Evolutionary conservation across 2,113 vertebrate species (phyloP).

Genomic region (Vanacampus margaritifer): DNA sequence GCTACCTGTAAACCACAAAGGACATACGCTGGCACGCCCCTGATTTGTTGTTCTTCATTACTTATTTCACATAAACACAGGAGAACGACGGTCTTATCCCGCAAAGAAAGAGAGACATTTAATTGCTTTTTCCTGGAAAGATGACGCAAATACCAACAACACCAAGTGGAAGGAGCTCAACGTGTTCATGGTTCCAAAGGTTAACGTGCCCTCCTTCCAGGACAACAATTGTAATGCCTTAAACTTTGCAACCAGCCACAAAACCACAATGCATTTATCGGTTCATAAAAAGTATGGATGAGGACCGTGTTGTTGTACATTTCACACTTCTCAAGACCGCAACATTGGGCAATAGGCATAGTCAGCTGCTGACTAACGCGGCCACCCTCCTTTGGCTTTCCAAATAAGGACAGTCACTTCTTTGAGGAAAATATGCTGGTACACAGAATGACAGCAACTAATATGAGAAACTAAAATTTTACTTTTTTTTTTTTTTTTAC

Average conservation of each 20-base stretch:
- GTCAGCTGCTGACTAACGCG: not conserved
- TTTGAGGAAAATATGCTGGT: not conserved
- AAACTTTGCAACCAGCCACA: not conserved
- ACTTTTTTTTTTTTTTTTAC: too few relatives aligned
- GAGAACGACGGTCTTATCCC: not conserved
- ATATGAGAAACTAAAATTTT: too few relatives aligned
- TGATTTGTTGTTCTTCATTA: not conserved
- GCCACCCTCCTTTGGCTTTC: not conserved
- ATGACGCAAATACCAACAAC: not conserved
- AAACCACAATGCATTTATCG: not conserved
- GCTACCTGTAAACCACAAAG: slow-evolving; percentile 7
- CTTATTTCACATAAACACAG: not conserved
- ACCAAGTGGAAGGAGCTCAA: not conserved
- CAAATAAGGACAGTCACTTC: not conserved
- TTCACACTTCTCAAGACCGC: not conserved
- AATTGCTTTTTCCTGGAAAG: not conserved
- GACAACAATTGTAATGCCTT: not conserved
- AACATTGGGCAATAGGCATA: not conserved
- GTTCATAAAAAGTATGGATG: not conserved
- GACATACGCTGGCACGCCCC: not conserved
- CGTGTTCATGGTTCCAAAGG: not conserved
- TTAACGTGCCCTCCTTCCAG: not conserved
- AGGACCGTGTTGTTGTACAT: not conserved
- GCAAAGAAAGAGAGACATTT: not conserved
- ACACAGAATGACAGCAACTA: not conserved